These are phyloP conservation scores for Heteractis magnifica DNA, from an alignment of 92 coral and sea anemone genomes.

Conservation along the genomic window DNA sequence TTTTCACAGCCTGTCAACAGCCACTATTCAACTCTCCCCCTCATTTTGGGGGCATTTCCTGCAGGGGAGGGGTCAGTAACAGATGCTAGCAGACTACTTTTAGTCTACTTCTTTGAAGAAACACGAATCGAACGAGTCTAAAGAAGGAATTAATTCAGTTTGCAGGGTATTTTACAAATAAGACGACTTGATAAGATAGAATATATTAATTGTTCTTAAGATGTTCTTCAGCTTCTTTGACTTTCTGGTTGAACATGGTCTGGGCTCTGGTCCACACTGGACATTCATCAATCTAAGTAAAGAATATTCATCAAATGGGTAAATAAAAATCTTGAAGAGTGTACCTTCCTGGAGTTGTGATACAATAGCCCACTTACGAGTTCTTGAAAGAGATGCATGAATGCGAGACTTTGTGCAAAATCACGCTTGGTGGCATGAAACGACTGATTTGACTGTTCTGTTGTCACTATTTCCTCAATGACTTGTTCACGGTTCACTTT, in stretches of 20 bases:
- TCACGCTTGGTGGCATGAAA: too few relatives aligned
- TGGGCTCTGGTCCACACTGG: slow-evolving; percentile 30
- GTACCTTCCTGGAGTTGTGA: too few relatives aligned
- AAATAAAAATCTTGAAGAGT: not conserved
- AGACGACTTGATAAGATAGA: not conserved
- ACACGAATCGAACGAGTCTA: not conserved
- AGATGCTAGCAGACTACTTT: too few relatives aligned
- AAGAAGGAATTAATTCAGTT: not conserved
- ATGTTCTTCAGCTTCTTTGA: slow-evolving; percentile 4
- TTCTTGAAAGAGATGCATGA: too few relatives aligned
- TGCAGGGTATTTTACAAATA: not conserved
- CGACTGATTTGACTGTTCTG: too few relatives aligned
- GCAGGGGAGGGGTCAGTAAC: too few relatives aligned
- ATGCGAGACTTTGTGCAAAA: too few relatives aligned
- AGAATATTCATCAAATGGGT: not conserved
- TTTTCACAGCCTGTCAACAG: not conserved
- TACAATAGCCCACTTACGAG: too few relatives aligned
- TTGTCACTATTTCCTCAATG: too few relatives aligned
- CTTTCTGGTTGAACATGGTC: slow-evolving; percentile 24
- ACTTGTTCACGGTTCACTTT: too few relatives aligned
- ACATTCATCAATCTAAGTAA: slow-evolving; percentile 1
- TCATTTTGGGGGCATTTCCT: too few relatives aligned
- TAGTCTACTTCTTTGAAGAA: too few relatives aligned
- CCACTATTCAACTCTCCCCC: not conserved
- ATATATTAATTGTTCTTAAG: not conserved